Percentiles rank a stretch among this genome's conserved stretches.
Evolutionary conservation across 2,113 vertebrate genomes (phyloP).

Genomic region (Periophthalmus modestus): DNA sequence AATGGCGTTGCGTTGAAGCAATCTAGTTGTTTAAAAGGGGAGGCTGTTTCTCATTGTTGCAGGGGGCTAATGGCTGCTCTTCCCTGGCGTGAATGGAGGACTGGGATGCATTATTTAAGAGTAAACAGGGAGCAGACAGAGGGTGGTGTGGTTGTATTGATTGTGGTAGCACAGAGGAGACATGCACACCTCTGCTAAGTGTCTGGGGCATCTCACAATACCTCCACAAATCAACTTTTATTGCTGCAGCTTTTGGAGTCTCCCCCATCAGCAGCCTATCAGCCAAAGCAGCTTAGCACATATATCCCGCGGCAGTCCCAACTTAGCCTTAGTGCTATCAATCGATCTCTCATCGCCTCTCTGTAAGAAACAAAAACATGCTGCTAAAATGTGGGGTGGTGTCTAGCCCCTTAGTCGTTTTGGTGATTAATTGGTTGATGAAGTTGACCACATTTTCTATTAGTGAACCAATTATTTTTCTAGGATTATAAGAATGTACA

Average conservation of each 20-base stretch:
- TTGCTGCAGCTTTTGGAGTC: slow-evolving; percentile 67
- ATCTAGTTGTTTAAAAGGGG: slow-evolving; percentile 38
- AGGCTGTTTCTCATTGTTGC: slow-evolving; percentile 58
- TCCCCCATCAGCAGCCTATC: slow-evolving; percentile 63
- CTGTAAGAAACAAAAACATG: slow-evolving; percentile 72
- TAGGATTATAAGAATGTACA: too few relatives aligned
- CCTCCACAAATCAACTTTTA: slow-evolving; percentile 74
- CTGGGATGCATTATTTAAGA: slow-evolving; percentile 70
- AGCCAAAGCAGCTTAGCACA: slow-evolving; percentile 69
- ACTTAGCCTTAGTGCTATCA: slow-evolving; percentile 60
- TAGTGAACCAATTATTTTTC: too few relatives aligned
- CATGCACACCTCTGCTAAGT: slow-evolving; percentile 69
- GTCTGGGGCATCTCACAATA: slow-evolving; percentile 68
- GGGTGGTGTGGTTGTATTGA: slow-evolving; percentile 63
- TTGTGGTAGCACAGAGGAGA: slow-evolving; percentile 69
- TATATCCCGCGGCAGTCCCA: slow-evolving; percentile 58
- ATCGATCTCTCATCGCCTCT: slow-evolving; percentile 72
- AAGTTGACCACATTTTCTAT: too few relatives aligned
- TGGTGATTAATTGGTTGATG: too few relatives aligned
- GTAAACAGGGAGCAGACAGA: slow-evolving; percentile 66
- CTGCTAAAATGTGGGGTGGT: slow-evolving; percentile 54
- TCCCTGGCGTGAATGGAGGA: slow-evolving; percentile 56
- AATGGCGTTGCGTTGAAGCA: slow-evolving; percentile 49
- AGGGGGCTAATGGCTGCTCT: slow-evolving; percentile 54
- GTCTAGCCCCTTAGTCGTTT: slow-evolving; percentile 18